Evolutionary conservation across 2,113 vertebrate genomes (phyloP).

Genomic region (Nycticorax nycticorax): DNA sequence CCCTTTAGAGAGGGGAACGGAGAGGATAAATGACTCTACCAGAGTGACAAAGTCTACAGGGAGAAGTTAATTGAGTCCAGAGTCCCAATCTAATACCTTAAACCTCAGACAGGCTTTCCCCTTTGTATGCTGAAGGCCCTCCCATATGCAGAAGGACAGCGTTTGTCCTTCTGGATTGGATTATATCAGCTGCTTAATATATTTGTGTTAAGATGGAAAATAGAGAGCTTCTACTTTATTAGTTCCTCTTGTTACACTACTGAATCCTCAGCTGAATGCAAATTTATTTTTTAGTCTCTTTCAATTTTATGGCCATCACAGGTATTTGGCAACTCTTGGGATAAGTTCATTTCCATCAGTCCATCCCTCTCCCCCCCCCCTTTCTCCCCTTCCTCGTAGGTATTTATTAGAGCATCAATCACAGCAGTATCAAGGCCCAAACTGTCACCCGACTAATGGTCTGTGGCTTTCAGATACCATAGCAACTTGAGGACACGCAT

Average conservation of each 20-base stretch:
- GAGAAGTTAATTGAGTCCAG: background rate
- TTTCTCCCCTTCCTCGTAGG: background rate
- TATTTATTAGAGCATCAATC: slow-evolving; percentile 26
- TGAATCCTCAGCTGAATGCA: background rate
- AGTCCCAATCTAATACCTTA: background rate
- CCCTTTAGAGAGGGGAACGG: background rate
- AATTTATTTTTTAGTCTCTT: background rate
- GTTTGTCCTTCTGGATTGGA: background rate
- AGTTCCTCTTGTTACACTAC: background rate
- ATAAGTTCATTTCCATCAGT: background rate
- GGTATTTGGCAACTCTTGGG: background rate
- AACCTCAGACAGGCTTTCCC: background rate
- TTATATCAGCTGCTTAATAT: background rate
- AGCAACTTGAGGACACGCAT: background rate
- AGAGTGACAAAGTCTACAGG: background rate
- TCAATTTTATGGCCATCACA: background rate
- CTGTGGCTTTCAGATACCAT: background rate
- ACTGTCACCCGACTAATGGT: background rate
- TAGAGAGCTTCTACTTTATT: background rate
- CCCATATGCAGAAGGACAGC: background rate
- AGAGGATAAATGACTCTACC: background rate
- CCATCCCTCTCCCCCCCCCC: background rate
- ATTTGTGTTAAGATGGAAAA: background rate
- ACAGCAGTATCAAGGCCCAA: background rate
- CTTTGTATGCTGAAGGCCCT: background rate